These are phyloP conservation scores for Hypolimnas misippus DNA, from an alignment of 2,888 invertebrate genomes.

Conservation along the genomic window DNA sequence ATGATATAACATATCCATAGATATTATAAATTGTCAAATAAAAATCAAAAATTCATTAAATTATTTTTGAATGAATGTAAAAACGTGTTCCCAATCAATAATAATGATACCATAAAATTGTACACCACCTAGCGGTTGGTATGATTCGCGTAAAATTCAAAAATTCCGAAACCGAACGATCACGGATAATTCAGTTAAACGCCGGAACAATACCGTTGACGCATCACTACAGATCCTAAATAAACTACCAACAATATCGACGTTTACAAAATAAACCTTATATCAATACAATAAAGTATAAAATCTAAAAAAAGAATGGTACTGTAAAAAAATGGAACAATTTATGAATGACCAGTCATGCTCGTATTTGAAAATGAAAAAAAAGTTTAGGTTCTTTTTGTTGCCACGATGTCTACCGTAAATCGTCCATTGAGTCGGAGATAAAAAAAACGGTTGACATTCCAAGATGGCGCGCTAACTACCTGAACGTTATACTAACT, in stretches of 20 bases:
- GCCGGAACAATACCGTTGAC: conserved; percentile 45
- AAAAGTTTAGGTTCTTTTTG: conserved; percentile 61
- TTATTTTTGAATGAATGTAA: background rate
- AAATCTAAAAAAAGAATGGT: conserved; percentile 9
- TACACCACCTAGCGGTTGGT: conserved; percentile 4
- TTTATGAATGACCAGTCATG: conserved; percentile 72
- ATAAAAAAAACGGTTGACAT: conserved; percentile 62
- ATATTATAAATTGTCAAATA: too few relatives aligned
- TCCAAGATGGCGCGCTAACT: conserved; percentile 58
- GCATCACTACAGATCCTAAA: conserved; percentile 48
- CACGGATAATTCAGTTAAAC: conserved; percentile 44
- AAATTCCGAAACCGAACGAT: conserved; percentile 32
- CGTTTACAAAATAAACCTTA: conserved; percentile 14
- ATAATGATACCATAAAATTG: background rate
- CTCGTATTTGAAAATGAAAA: conserved; percentile 55
- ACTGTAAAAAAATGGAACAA: conserved; percentile 41
- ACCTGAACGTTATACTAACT: conserved; percentile 53
- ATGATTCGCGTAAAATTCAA: conserved; percentile 26
- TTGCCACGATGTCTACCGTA: conserved; percentile 78
- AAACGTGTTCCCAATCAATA: conserved; percentile 7
- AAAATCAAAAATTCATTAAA: too few relatives aligned
- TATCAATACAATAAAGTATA: conserved; percentile 19
- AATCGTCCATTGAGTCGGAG: conserved; percentile 72
- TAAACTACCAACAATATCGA: conserved; percentile 39
- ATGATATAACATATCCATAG: too few relatives aligned